These are phyloP conservation scores for Potamilus streckersoni DNA, from an alignment of 1,140 invertebrate species.

Conservation along the genomic window DNA sequence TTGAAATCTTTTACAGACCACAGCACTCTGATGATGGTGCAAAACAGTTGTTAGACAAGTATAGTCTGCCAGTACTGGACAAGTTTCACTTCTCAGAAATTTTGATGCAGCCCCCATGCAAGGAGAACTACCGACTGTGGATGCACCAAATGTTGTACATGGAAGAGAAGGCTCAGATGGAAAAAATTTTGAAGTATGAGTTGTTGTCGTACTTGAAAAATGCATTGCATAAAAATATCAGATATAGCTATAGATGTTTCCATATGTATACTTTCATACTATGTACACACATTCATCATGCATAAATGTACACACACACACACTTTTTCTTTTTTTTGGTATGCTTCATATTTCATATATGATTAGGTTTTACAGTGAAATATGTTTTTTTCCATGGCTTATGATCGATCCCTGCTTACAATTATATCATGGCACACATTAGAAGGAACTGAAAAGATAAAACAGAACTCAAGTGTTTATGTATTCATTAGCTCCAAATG, in stretches of 20 bases:
- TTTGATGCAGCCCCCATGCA: conserved; percentile 75
- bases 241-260: neutral
- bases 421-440: too few relatives aligned
- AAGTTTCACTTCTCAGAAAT: conserved; percentile 80
- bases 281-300: neutral
- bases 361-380: too few relatives aligned
- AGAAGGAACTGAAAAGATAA: too few relatives aligned
- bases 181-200: conserved; percentile 75
- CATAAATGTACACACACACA: too few relatives aligned
- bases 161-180: conserved; percentile 84
- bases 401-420: too few relatives aligned
- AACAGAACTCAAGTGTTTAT: too few relatives aligned
- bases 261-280: neutral
- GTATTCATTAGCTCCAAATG: too few relatives aligned
- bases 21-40: conserved; percentile 33
- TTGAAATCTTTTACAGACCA: too few relatives aligned
- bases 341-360: too few relatives aligned
- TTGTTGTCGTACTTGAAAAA: neutral
- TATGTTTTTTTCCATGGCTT: too few relatives aligned
- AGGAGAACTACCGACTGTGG: conserved; percentile 81
- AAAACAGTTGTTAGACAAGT: conserved; percentile 72
- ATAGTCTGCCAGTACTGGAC: conserved; percentile 77
- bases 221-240: neutral
- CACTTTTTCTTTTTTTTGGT: too few relatives aligned
- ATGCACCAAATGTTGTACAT: conserved; percentile 84